These are phyloP conservation scores for Hexactinellida sp. DNA, from an alignment of 37 sponge, comb jelly and placozoan genomes.

Conservation along the genomic window DNA sequence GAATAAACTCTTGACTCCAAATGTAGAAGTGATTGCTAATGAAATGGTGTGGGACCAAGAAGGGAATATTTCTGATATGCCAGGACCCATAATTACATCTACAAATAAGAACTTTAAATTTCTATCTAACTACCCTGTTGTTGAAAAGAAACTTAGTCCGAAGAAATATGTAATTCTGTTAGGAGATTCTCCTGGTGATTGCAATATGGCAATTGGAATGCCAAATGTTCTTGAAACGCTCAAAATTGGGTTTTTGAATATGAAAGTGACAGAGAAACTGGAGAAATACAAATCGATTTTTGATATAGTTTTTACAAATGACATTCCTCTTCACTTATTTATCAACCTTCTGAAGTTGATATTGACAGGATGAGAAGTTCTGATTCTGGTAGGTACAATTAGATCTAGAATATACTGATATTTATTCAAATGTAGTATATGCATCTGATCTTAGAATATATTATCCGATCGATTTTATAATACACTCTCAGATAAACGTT, in stretches of 20 bases:
- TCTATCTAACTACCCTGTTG: neutral
- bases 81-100: neutral
- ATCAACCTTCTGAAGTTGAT: neutral
- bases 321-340: constrained; percentile 2
- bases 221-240: neutral
- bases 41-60: neutral
- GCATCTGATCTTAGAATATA: too few species aligned
- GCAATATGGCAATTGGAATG: neutral
- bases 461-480: too few species aligned
- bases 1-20: constrained; percentile 9
- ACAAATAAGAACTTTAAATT: neutral
- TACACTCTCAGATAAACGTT: too few species aligned
- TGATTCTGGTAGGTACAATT: too few species aligned
- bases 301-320: constrained; percentile 12
- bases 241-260: neutral
- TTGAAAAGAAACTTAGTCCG: neutral
- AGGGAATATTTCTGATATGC: neutral
- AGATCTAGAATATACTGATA: too few species aligned
- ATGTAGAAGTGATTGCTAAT: neutral
- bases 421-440: too few species aligned
- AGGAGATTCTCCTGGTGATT: neutral
- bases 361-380: neutral
- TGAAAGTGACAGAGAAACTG: neutral
- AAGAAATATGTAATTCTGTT: constrained; percentile 16
- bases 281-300: neutral